phyloP scores from a whole-genome alignment of 1,140 invertebrate species.

The Nasonia vitripennis region DNA sequence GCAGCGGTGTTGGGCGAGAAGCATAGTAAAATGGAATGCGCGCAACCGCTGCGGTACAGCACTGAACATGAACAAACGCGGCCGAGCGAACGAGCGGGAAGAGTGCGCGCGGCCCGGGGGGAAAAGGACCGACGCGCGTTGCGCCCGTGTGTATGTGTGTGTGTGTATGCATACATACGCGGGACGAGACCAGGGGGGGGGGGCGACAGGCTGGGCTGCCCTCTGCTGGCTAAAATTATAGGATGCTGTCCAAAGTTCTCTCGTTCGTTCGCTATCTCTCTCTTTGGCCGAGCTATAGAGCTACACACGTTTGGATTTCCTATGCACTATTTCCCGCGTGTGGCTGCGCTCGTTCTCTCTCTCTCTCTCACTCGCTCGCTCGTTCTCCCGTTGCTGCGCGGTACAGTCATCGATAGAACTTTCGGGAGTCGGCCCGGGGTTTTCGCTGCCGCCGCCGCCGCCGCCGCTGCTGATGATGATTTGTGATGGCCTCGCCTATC shows the following conservation, averaged over 20 bases:
- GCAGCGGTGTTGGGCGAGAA: neutral
- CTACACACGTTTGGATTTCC: constrained; percentile 68
- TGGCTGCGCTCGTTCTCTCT: constrained; percentile 52
- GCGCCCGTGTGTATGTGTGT: neutral
- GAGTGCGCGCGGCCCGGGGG: neutral
- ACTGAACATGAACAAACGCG: constrained; percentile 61
- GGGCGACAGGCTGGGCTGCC: constrained; percentile 54
- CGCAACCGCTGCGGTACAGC: constrained; percentile 44
- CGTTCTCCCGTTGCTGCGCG: neutral
- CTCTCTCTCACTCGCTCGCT: neutral
- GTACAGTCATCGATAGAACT: constrained; percentile 42
- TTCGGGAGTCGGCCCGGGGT: neutral
- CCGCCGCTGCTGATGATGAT: neutral
- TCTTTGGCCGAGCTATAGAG: constrained; percentile 46
- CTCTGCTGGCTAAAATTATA: constrained; percentile 67
- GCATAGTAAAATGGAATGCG: constrained; percentile 61
- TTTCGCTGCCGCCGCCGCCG: neutral
- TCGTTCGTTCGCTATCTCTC: neutral
- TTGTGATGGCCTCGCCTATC: neutral
- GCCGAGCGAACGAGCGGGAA: constrained; percentile 50
- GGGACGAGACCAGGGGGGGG: neutral
- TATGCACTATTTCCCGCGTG: constrained; percentile 67
- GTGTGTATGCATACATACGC: neutral
- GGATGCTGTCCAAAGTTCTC: constrained; percentile 66
- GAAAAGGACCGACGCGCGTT: neutral